Evolutionary conservation across 35 echinoderm and acorn worm species (phyloP), one percentile per base, ranked within the genome.

Genomic region (Stichopus chloronotus): DNA sequence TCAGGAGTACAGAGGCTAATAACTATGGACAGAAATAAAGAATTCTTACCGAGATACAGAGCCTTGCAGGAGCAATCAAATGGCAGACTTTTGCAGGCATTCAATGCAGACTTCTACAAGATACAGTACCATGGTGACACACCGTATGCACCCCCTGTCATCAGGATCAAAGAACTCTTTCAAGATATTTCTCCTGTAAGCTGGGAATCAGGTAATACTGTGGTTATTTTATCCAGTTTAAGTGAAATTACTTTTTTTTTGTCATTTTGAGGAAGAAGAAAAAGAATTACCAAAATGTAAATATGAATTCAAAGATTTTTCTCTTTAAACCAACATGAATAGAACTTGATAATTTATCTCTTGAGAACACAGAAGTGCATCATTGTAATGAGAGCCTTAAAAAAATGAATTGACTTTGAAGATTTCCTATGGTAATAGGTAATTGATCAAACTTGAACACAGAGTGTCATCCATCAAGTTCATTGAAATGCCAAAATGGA

Each of bases 121-220:
- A 94, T 96, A 57, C 92, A 96, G 59, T 96, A 87, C 89, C 93
- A 87, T 68, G 92, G 95, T 16, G 90, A 78, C 71, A 87, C 86
- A 53, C 87, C 79, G 3, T 59, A 94, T 60, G 71, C 88, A 59
- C 81, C 92, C 1, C 95, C 92, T 9, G 68, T 91, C 6, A 90
- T 91, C 55, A 83, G 92, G 20, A 56, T 92, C 24, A 87, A 90
- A 24, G 88, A 96, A 77, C 79, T 96, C 7, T 94, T 96, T 80
- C 77, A 96, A 63, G 68, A 93, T 83, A 77, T 96, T 9, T 74
- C 94, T 11, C 87, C 92, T 78, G 88, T 94, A 4, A 86, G 60
- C 6, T 96, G 95, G 95, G 95, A 96, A 63, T 93, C 87, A 76
- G 95, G 95, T 96, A 94, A 61, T 25, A 30, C 25, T 17, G 5